phyloP scores from a whole-genome alignment of 2,797 vertebrate species.

The Poliocrania exsul region DNA sequence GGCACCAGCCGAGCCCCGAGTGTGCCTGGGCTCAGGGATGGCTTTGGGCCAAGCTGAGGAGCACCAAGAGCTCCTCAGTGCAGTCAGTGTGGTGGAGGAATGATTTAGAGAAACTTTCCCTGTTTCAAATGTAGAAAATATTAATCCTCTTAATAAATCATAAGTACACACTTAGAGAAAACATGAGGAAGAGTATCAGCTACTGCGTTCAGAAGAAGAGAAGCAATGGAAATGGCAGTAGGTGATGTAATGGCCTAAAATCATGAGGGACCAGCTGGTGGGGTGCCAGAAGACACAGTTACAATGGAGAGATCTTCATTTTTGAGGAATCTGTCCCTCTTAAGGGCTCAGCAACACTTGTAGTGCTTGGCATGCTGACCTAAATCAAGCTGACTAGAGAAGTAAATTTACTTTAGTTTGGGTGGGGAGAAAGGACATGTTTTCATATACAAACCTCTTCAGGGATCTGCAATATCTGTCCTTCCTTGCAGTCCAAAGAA shows the following conservation, averaged over 20 bases:
- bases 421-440: not conserved
- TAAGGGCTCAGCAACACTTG: not conserved
- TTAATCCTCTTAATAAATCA: not conserved
- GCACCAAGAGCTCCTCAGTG: not conserved
- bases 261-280: not conserved
- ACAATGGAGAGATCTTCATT: not conserved
- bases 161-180: not conserved
- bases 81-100: not conserved
- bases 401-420: conserved; percentile 4
- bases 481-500: not conserved
- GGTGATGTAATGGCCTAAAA: not conserved
- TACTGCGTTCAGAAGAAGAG: not conserved
- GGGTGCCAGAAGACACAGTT: not conserved
- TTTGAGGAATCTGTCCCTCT: not conserved
- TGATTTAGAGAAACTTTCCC: not conserved
- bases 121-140: not conserved
- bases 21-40: not conserved
- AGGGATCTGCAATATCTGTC: not conserved
- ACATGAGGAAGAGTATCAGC: not conserved
- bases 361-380: not conserved
- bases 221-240: not conserved
- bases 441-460: not conserved
- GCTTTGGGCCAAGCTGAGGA: not conserved
- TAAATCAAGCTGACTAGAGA: not conserved
- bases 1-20: rapidly evolving